Percentiles rank a stretch among this genome's conserved stretches.
Evolutionary conservation across 2,888 invertebrate species (phyloP).

Genomic region (Lathronympha strigana): DNA sequence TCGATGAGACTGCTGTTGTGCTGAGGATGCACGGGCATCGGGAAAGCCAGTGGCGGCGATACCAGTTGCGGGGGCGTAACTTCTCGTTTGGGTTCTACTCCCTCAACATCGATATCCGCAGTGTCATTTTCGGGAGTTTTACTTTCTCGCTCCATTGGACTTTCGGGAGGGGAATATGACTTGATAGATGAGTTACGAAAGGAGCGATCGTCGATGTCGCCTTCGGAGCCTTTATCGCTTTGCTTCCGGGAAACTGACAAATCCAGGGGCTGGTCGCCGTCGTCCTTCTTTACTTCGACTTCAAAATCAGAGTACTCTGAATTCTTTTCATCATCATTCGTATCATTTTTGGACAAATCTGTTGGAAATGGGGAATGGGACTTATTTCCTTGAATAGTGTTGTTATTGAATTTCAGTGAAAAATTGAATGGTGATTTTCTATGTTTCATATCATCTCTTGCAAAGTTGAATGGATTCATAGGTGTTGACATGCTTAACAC

Average conservation of each 20-base stretch:
- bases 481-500: conserved; percentile 82
- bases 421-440: conserved; percentile 71
- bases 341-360: conserved; percentile 67
- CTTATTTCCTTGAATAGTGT: conserved; percentile 60
- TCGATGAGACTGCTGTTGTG: conserved; percentile 88
- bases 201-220: conserved; percentile 71
- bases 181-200: conserved; percentile 73
- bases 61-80: conserved; percentile 70
- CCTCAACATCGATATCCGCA: conserved; percentile 83
- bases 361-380: conserved; percentile 65
- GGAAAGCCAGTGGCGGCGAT: conserved; percentile 89
- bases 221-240: conserved; percentile 71
- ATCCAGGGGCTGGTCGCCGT: conserved; percentile 89
- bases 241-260: conserved; percentile 86
- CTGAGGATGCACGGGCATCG: conserved; percentile 93
- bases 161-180: conserved; percentile 78
- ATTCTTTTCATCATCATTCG: conserved; percentile 62
- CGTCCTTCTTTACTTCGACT: conserved; percentile 71
- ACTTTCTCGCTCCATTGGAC: conserved; percentile 64
- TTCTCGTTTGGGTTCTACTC: conserved; percentile 75
- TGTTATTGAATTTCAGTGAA: conserved; percentile 66
- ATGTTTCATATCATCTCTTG: conserved; percentile 67
- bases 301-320: conserved; percentile 71
- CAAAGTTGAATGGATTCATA: conserved; percentile 64
- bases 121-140: conserved; percentile 81